phyloP scores from a whole-genome alignment of 1,140 invertebrate species.

The Zaprionus capensis region DNA sequence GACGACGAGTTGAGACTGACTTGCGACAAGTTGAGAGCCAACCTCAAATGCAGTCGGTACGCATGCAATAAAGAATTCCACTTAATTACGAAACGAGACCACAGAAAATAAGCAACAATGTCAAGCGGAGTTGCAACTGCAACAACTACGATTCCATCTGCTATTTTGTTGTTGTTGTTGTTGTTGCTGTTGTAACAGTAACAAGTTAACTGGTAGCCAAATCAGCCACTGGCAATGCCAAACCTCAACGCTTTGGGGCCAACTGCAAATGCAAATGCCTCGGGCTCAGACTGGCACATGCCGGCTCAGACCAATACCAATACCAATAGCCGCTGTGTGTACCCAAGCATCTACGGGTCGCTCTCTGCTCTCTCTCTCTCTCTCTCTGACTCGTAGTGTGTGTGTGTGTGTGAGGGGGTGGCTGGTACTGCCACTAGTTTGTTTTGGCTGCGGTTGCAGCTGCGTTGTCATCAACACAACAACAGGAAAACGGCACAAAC shows the following conservation, averaged over 20 bases:
- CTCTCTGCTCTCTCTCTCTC: neutral
- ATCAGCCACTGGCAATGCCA: slow-evolving; percentile 40
- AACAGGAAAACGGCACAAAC: slow-evolving; percentile 16
- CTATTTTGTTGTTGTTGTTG: neutral
- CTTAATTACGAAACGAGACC: slow-evolving; percentile 66
- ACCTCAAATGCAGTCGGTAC: slow-evolving; percentile 42
- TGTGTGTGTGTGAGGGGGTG: slow-evolving; percentile 13
- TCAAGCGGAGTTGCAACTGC: slow-evolving; percentile 13
- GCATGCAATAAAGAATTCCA: slow-evolving; percentile 42
- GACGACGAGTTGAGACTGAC: slow-evolving; percentile 1
- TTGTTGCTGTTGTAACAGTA: slow-evolving; percentile 11
- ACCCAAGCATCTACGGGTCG: slow-evolving; percentile 15
- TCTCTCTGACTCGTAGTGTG: neutral
- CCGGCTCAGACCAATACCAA: slow-evolving; percentile 35
- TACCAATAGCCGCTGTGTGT: slow-evolving; percentile 19
- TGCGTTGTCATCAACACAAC: slow-evolving; percentile 39
- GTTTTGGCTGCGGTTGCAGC: slow-evolving; percentile 71
- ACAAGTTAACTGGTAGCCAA: slow-evolving; percentile 54
- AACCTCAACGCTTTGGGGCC: slow-evolving; percentile 46
- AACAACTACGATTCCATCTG: slow-evolving; percentile 26
- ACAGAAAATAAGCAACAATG: slow-evolving; percentile 53
- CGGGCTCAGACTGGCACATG: slow-evolving; percentile 29
- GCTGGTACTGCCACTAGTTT: slow-evolving; percentile 29
- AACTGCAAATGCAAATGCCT: slow-evolving; percentile 46
- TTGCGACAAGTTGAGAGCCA: slow-evolving; percentile 4